phyloP scores from a whole-genome alignment of 2,113 vertebrate genomes.

The Dromiciops gliroides region DNA sequence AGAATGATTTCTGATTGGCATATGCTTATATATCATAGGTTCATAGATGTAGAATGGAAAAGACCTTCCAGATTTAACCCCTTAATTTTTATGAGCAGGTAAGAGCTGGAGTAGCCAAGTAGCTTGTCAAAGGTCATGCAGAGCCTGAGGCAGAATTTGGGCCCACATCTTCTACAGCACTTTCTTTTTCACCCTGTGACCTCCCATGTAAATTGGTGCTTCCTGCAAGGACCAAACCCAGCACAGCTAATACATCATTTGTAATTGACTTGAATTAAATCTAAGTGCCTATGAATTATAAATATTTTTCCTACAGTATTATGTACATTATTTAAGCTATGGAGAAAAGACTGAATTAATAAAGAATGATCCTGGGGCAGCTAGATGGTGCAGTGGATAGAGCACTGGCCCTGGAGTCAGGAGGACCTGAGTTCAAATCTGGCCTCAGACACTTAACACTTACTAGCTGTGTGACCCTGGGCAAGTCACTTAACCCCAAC shows the following conservation, averaged over 20 bases:
- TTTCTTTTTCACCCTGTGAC: neutral
- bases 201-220: neutral
- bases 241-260: neutral
- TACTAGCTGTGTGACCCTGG: too few species aligned
- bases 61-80: neutral
- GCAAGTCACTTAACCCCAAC: too few species aligned
- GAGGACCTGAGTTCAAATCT: too few species aligned
- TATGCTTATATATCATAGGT: constrained; percentile 3
- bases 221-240: neutral
- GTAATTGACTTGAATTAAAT: neutral
- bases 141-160: neutral
- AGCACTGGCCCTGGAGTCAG: too few species aligned
- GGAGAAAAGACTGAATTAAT: constrained; percentile 17
- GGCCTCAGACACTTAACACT: too few species aligned
- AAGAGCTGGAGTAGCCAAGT: neutral
- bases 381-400: too few species aligned
- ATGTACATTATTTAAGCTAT: neutral
- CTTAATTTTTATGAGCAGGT: neutral
- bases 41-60: neutral
- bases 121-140: neutral
- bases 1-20: constrained; percentile 10
- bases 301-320: neutral
- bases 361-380: neutral
- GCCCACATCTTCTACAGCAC: neutral
- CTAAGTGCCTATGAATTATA: neutral